Conservation (phyloP, 2,797 vertebrate species). For the Rhinogobio ventralis region DNA sequence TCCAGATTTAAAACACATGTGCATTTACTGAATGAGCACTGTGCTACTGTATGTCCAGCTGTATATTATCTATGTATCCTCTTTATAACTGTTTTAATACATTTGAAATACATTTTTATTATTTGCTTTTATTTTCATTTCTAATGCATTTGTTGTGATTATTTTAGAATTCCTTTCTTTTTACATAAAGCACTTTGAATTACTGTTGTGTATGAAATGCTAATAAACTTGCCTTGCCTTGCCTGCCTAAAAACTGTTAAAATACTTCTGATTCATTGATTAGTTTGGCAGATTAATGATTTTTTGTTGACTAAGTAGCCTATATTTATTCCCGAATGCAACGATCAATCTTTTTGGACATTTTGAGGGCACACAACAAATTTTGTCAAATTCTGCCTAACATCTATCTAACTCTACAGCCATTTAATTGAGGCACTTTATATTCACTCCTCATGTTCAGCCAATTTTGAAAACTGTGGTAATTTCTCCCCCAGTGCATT, state of each 20-base stretch:
- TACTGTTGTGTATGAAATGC: neutral
- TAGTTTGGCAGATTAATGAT: neutral
- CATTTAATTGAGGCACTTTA: neutral
- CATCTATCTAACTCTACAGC: neutral
- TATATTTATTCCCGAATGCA: neutral
- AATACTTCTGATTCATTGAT: neutral
- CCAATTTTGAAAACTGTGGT: neutral
- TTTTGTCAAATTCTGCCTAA: neutral
- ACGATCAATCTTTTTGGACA: neutral
- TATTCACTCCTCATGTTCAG: neutral
- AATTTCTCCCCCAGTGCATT: neutral
- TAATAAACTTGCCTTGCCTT: neutral
- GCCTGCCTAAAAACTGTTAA: neutral
- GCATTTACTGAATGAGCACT: neutral
- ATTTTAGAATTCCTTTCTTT: neutral
- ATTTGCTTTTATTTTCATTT: neutral
- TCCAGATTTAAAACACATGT: neutral
- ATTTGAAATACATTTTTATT: neutral
- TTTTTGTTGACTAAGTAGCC: neutral
- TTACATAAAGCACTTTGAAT: neutral
- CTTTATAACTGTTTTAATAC: neutral
- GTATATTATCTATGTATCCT: neutral
- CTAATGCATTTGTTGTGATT: neutral
- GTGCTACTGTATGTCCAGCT: neutral
- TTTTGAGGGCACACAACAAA: neutral